Base-by-base conservation (phyloP, 2,797 vertebrate species). In the Streptopelia turtur region DNA sequence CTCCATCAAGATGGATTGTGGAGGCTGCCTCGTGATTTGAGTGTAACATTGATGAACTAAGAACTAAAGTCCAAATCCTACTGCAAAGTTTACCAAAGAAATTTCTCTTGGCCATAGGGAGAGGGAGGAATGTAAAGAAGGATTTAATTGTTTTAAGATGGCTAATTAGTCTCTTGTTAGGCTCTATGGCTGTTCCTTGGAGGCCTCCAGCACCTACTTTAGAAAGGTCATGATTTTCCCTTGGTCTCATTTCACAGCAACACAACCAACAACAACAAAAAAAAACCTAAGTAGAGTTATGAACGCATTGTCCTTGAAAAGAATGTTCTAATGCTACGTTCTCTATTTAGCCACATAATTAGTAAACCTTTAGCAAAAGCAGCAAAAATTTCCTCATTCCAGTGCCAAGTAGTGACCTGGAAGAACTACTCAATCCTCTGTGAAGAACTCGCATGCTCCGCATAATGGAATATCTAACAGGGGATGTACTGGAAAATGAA, bases 261-360 rank as follows among this genome's bases (percentile, higher is more conserved):
- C 24, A 27, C 25, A 24, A 52, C 25, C 50, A 50, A 7, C 41
- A 43, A 43, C 41, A 43, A 43, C 41, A 43, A 43, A 70, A 64
- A 70, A 64, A 45, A 37, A 47, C 11, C 11, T 7, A 31, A 83
- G 14, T 20, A 25, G n/a, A 83, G 15, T 78, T 78, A 60, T 59
- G 27, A 76, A 39, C 86, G 65, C 33, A 89, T 35, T 92, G 91
- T 90, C 94, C 93, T 93, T 71, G 55, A 55, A 92, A 95, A 88
- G 79, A 92, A 89, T 61, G 83, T 25, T 75, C 79, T 59, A 37
- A 83, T 49, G 69, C 41, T 75, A 78, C 78, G 82, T 91, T 86
- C 92, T 50, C 69, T 93, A 2, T 28, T 92, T 60, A 94, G 80
- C 79, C 79, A 97, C 79, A 69, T 55, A 60, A 91, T 89, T 83